Base-by-base conservation (phyloP, 1,140 invertebrate genomes). In the Procambarus clarkii region DNA sequence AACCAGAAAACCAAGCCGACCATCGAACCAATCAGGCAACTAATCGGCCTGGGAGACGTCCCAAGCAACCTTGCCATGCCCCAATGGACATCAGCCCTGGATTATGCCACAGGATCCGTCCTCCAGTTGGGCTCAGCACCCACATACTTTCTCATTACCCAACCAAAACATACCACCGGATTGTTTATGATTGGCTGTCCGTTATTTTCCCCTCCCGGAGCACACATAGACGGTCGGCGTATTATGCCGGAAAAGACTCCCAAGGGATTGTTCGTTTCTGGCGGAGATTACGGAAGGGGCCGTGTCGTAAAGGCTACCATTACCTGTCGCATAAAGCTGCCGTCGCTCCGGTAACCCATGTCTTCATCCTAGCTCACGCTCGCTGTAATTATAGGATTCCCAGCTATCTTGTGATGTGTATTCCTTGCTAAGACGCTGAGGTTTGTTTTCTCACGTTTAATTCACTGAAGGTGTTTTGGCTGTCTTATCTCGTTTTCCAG, bases 301-400 rank as follows among this genome's bases (percentile, higher is more conserved):
- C 44, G 44, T 21, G 60, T 48, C 21, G 60, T 64, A 18, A n/a
- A 34, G 64, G 69, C 8, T 74, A 46, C 69, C 71, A 86, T 77
- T 86, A 86, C 18, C 83, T 86, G 83, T 86, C 83, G 21, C 71
- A 86, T 86, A 86, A 86, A 86, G 45, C 74, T 54, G 50, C 48
- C 80, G 48, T 60, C 1, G 74, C 21, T n/a, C 24, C 48, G 3
- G 50, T 4, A 9, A 1, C 45, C 50, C 58, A 87, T 46, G 50
- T 87, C 85, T 87, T 87, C 85, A 87, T 87, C 76, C 69, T 79
- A 50, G 60, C 74, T 87, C 85, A 44, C 48, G 48, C 45, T 78
- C 85, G 50, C 48, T 79, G 60, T 87, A 87, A 87, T 87, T 79
- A 87, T 45, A 74, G n/a, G 34, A 86, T 50, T 44, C 45, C 9